Conservation (phyloP, 2,888 invertebrate species). For the Daptonema setosum region DNA sequence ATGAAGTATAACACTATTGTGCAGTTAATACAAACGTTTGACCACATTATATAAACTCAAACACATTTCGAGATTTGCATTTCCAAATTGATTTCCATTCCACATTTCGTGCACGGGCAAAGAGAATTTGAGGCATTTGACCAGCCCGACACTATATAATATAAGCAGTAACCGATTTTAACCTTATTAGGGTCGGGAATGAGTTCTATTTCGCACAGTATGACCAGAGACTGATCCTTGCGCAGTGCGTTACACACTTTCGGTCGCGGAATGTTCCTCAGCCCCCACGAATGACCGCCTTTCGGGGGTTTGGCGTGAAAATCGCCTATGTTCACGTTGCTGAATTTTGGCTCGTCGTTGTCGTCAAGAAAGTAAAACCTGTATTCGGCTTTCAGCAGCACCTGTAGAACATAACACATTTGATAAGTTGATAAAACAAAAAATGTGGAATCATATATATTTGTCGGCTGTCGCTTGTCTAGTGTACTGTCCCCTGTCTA, state of each 20-base stretch:
- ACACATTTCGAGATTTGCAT: too few relatives aligned
- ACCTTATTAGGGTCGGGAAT: slow-evolving; percentile 20
- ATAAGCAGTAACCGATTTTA: too few relatives aligned
- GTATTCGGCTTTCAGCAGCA: slow-evolving; percentile 26
- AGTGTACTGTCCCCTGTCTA: too few relatives aligned
- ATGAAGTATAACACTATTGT: too few relatives aligned
- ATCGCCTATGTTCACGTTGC: slow-evolving; percentile 26
- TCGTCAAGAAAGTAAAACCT: slow-evolving; percentile 26
- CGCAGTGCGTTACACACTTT: slow-evolving; percentile 22
- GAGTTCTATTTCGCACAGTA: slow-evolving; percentile 24
- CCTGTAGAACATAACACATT: slow-evolving; percentile 9
- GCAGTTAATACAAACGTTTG: too few relatives aligned
- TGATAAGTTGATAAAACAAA: background rate
- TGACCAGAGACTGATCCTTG: slow-evolving; percentile 21
- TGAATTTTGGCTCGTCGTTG: slow-evolving; percentile 17
- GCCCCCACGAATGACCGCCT: slow-evolving; percentile 27
- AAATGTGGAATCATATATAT: too few relatives aligned
- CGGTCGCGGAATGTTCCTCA: slow-evolving; percentile 23
- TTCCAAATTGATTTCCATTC: background rate
- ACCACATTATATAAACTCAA: too few relatives aligned
- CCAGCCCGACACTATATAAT: too few relatives aligned
- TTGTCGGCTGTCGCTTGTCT: too few relatives aligned
- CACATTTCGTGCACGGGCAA: background rate
- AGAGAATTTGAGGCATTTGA: background rate
- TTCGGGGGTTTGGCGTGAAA: slow-evolving; percentile 27